Evolutionary conservation across 2,797 vertebrate genomes (phyloP).

Genomic region (Myiotriccus ornatus): DNA sequence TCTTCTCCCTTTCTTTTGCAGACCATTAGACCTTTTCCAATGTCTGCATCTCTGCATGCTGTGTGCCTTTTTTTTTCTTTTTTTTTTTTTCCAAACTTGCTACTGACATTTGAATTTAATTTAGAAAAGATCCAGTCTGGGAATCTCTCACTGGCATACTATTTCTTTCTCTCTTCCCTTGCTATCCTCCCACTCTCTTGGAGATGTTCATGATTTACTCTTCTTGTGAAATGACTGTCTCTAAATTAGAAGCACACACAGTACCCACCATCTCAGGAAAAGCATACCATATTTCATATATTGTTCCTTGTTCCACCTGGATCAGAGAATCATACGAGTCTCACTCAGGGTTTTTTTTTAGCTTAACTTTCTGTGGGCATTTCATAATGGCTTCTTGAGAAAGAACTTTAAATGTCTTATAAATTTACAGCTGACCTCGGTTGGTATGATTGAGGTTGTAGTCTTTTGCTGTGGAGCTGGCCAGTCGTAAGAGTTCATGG

Average conservation of each 20-base stretch:
- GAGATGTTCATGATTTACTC: slow-evolving; percentile 22
- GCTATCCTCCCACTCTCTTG: slow-evolving; percentile 14
- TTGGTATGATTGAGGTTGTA: not conserved
- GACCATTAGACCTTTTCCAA: not conserved
- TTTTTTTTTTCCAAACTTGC: not conserved
- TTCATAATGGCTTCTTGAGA: not conserved
- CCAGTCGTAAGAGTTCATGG: not conserved
- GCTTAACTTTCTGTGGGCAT: not conserved
- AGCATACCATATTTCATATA: not conserved
- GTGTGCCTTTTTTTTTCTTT: not conserved
- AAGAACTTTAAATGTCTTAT: not conserved
- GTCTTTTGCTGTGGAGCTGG: not conserved
- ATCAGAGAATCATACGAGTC: not conserved
- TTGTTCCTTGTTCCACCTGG: slow-evolving; percentile 36
- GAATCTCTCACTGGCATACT: slow-evolving; percentile 17
- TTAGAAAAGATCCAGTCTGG: not conserved
- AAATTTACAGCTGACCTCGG: not conserved
- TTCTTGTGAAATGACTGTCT: slow-evolving; percentile 26
- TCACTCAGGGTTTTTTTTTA: not conserved
- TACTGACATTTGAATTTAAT: slow-evolving; percentile 13
- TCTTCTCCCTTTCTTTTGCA: not conserved
- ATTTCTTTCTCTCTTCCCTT: not conserved
- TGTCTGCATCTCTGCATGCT: not conserved
- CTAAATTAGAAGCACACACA: slow-evolving; percentile 7
- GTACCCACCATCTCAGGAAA: not conserved